Conservation (phyloP, 2,888 invertebrate genomes). For the Merodon equestris region DNA sequence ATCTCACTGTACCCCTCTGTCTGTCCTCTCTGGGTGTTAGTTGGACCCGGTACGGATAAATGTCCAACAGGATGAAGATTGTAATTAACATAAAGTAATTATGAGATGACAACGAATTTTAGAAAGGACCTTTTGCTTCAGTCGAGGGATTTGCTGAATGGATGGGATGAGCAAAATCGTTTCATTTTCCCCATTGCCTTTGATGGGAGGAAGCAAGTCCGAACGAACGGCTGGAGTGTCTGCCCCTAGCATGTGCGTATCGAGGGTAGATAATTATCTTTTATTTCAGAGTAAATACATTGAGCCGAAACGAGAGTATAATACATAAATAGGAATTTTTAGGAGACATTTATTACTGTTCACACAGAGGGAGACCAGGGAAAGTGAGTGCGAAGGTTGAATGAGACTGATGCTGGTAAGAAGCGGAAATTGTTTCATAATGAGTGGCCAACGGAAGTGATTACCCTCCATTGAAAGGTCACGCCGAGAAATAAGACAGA, state of each 20-base stretch:
- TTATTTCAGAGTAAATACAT: no score
- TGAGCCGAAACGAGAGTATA: no score
- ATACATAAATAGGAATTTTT: no score
- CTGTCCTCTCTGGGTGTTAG: not conserved
- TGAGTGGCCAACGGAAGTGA: no score
- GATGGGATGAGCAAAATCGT: not conserved
- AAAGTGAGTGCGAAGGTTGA: no score
- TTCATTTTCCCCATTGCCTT: not conserved
- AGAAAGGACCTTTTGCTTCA: slow-evolving; percentile 26
- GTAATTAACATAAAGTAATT: slow-evolving; percentile 66
- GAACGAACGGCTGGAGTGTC: not conserved
- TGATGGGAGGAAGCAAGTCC: not conserved
- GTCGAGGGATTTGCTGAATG: slow-evolving; percentile 3
- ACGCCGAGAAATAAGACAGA: no score
- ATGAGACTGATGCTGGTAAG: no score
- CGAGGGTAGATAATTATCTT: slow-evolving; percentile 24
- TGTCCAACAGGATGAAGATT: slow-evolving; percentile 1
- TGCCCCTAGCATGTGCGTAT: slow-evolving; percentile 12
- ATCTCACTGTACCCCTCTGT: not conserved
- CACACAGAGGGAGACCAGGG: no score
- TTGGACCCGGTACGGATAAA: not conserved
- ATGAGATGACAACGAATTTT: slow-evolving; percentile 48
- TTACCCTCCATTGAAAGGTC: no score
- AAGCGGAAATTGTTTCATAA: no score
- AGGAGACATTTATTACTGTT: no score